A percentile compares a stretch with the other conserved stretches of the same genome.
phyloP scores from a whole-genome alignment of 1,140 invertebrate species.

The Rhagoletis pomonella region DNA sequence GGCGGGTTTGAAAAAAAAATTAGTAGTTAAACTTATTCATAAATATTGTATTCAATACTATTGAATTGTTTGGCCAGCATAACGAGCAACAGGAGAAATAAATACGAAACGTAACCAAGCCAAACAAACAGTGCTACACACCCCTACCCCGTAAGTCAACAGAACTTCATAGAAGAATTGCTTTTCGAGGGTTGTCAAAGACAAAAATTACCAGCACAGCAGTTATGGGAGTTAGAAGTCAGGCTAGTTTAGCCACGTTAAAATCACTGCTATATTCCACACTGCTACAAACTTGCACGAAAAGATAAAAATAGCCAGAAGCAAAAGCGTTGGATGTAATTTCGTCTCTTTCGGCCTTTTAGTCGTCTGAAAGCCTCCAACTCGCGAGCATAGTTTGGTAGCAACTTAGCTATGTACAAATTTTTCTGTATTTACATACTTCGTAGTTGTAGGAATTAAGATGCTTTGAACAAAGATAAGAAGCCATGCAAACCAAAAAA shows the following conservation, averaged over 20 bases:
- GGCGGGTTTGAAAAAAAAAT: background rate
- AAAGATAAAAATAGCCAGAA: no score
- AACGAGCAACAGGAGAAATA: background rate
- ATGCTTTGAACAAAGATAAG: background rate
- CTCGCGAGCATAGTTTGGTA: background rate
- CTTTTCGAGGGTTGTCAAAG: background rate
- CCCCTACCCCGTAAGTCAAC: background rate
- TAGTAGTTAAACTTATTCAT: no score
- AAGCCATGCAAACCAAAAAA: background rate
- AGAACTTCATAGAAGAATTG: background rate
- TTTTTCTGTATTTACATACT: no score
- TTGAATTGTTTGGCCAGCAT: background rate
- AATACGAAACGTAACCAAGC: background rate
- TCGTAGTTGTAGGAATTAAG: background rate
- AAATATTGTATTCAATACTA: background rate
- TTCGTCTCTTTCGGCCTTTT: background rate
- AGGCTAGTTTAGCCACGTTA: background rate
- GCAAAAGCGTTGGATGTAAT: no score
- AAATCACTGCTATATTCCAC: no score
- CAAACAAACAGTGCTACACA: constrained; percentile 19
- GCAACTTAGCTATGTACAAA: background rate
- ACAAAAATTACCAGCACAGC: no score
- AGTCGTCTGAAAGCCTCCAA: background rate
- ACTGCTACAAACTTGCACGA: no score
- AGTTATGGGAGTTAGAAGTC: background rate